Evolutionary conservation across 2,113 vertebrate species (phyloP).

Genomic region (Butorides virescens): DNA sequence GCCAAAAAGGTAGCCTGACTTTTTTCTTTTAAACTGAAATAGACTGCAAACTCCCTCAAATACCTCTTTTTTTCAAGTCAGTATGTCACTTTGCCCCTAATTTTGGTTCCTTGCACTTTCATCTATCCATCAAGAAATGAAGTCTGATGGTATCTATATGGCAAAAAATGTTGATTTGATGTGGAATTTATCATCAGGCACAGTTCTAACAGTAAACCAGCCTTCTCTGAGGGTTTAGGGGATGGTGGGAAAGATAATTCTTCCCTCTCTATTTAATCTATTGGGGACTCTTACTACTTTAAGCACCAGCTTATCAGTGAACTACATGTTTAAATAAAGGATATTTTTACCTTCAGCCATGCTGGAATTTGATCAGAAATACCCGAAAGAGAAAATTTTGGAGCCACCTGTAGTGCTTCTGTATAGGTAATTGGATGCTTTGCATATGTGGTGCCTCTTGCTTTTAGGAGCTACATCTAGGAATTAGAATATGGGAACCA

Average conservation of each 20-base stretch:
- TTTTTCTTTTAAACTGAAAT: background rate
- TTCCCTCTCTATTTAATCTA: background rate
- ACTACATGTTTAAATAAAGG: background rate
- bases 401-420: background rate
- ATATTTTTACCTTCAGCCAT: background rate
- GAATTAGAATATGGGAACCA: background rate
- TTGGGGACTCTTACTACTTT: background rate
- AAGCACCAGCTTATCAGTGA: background rate
- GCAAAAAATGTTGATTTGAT: background rate
- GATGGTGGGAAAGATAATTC: background rate
- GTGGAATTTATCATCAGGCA: background rate
- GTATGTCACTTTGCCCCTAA: background rate
- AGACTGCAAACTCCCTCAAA: background rate
- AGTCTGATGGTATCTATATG: background rate
- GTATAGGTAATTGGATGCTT: background rate
- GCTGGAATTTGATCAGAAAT: background rate
- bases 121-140: background rate
- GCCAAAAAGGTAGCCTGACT: background rate
- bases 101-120: background rate
- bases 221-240: background rate
- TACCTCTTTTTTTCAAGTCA: background rate
- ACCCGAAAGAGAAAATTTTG: background rate
- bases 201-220: background rate
- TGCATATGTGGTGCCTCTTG: background rate
- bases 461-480: background rate